A percentile compares a stretch with the other conserved stretches of the same genome.
Conservation (phyloP, 1,140 invertebrate species). For the Neodiprion pinetum region DNA sequence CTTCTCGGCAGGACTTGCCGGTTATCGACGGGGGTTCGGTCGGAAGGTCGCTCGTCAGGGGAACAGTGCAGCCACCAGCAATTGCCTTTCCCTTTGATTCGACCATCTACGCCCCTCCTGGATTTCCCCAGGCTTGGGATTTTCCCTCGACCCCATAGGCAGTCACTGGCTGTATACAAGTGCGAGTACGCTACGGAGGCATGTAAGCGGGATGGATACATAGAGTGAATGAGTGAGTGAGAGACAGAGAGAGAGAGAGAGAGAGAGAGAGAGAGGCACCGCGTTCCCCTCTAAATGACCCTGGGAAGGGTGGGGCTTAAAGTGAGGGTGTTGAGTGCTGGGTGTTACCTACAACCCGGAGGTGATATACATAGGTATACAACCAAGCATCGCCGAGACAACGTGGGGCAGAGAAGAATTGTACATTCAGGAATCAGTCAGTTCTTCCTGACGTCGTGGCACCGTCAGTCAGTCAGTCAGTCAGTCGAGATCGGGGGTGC, state of each 20-base stretch:
- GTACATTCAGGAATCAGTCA: background rate
- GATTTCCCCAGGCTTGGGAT: conserved; percentile 13
- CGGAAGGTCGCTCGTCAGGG: conserved; percentile 24
- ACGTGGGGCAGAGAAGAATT: background rate
- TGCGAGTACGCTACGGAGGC: conserved; percentile 19
- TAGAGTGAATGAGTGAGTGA: background rate
- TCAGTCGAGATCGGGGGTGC: too few relatives aligned
- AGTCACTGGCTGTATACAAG: conserved; percentile 6
- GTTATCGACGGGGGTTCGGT: too few relatives aligned
- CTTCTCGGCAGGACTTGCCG: too few relatives aligned
- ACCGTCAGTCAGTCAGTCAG: background rate
- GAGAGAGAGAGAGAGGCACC: too few relatives aligned
- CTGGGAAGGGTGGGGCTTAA: conserved; percentile 57
- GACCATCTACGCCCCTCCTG: conserved; percentile 24
- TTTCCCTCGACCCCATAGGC: conserved; percentile 9
- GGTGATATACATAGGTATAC: conserved; percentile 5
- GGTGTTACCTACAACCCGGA: conserved; percentile 34
- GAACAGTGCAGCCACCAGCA: conserved; percentile 39
- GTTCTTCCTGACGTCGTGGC: background rate
- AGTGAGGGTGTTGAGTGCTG: conserved; percentile 53
- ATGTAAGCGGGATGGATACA: background rate
- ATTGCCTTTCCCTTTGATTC: conserved; percentile 36
- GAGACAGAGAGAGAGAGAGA: too few relatives aligned
- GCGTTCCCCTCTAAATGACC: conserved; percentile 27
- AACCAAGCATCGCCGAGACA: background rate